Conservation (phyloP, 2,888 invertebrate genomes). For the Piscicola geometra region DNA sequence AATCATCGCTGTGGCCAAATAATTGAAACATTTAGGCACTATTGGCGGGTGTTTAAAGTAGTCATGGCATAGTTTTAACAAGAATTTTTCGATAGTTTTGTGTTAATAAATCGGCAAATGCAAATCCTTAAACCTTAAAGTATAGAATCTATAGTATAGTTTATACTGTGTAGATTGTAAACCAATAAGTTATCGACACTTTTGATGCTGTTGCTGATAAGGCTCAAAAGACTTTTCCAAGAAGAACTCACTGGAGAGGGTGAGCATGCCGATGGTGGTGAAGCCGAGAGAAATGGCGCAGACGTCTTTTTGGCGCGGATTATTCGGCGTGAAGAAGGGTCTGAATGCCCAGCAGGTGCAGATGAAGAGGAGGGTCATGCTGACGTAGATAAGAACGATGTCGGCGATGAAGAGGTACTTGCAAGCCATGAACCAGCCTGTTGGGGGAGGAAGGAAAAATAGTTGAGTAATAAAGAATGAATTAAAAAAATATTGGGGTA, state of each 20-base stretch:
- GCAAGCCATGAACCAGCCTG: slow-evolving; percentile 40
- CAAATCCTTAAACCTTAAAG: too few species aligned
- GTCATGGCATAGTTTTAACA: too few species aligned
- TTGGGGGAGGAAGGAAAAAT: neutral
- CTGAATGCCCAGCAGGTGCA: slow-evolving; percentile 36
- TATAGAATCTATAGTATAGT: neutral
- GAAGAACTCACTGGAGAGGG: slow-evolving; percentile 33
- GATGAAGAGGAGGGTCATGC: slow-evolving; percentile 33
- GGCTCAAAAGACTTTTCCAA: too few species aligned
- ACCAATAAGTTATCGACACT: neutral
- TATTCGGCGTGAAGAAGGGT: slow-evolving; percentile 8
- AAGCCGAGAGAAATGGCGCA: slow-evolving; percentile 24
- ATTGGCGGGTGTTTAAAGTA: too few species aligned
- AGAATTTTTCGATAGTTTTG: too few species aligned
- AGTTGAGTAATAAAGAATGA: too few species aligned
- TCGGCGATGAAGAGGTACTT: slow-evolving; percentile 35
- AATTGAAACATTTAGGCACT: too few species aligned
- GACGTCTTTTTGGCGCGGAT: slow-evolving; percentile 18
- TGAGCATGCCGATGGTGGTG: slow-evolving; percentile 24
- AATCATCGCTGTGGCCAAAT: slow-evolving; percentile 39
- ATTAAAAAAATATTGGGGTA: too few species aligned
- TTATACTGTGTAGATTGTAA: neutral
- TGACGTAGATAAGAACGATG: slow-evolving; percentile 37
- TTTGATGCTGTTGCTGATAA: neutral
- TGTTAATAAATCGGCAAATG: too few species aligned